Evolutionary conservation across 2,888 invertebrate genomes (phyloP), one percentile per base, ranked within the genome.

Genomic region (Danaus chrysippus): DNA sequence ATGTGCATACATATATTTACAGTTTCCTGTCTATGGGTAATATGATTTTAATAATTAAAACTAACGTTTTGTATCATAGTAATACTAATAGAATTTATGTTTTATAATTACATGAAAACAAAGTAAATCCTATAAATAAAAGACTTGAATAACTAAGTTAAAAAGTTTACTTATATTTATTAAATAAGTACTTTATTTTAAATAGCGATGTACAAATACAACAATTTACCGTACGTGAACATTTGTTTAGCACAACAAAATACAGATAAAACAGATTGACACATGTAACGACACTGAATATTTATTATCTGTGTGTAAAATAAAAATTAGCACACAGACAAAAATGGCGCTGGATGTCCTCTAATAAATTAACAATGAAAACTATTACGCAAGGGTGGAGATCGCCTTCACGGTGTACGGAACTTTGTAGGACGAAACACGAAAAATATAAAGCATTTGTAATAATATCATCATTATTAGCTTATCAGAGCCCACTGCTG

Each of bases 361-460:
- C 76, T 75, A 75, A 77, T 78, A 76, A 75, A 73, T 70, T 67
- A 75, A 80, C 82, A 83, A 80, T 81, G 66, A 65, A 71, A n/a
- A 65, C 57, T 53, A 66, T 82, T 79, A 72, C 76, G 77, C 73
- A 80, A 81, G 71, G 76, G 73, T 72, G 76, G 71, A 68, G 69
- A 73, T 63, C 71, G 70, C 81, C 82, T 83, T 84, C 81, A 81
- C 75, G 81, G 76, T 65, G 78, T 75, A 77, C 78, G 67, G 66
- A 63, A 61, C 67, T 72, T 74, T 75, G 70, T 76, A 72, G 76
- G 72, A 74, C 77, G 67, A 52, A 44, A 49, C 61, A 54, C 59
- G 58, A 55, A 52, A 49, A 10, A 17, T 5, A 49, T 49, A 17
- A 17, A 34, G 6, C 6, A 34, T 6, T 34, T 49, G 10, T 49